A percentile compares a stretch with the other conserved stretches of the same genome.
These are phyloP conservation scores for Carcinoscorpius rotundicauda DNA, from an alignment of 1,140 invertebrate genomes.

Conservation along the genomic window DNA sequence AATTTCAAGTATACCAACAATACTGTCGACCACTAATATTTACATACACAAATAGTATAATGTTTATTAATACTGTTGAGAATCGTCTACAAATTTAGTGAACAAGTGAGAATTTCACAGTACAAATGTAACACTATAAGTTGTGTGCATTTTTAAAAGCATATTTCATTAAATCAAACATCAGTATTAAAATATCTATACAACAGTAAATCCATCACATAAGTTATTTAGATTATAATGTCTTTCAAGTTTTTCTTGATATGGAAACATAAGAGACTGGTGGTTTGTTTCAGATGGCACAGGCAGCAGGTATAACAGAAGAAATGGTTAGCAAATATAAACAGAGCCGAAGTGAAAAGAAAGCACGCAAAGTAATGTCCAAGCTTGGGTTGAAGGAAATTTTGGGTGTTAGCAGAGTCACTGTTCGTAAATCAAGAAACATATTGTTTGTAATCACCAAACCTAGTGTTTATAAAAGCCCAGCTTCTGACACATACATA, in stretches of 20 bases:
- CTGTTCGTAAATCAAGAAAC: conserved; percentile 98
- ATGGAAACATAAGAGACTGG: too few species aligned
- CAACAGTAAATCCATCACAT: background rate
- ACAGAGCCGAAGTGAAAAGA: conserved; percentile 97
- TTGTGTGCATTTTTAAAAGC: too few species aligned
- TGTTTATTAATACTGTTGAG: too few species aligned
- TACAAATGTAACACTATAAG: too few species aligned
- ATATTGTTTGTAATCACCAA: conserved; percentile 99
- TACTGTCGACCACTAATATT: too few species aligned
- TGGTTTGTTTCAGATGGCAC: conserved; percentile 35
- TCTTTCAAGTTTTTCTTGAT: too few species aligned
- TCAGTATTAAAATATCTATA: background rate
- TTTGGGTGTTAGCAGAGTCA: conserved; percentile 89
- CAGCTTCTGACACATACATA: conserved; percentile 99
- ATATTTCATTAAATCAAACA: too few species aligned
- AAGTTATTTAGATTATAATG: too few species aligned
- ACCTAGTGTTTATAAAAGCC: conserved; percentile 98
- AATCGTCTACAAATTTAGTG: too few species aligned
- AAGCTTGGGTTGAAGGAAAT: conserved; percentile 94
- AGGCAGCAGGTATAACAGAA: conserved; percentile 54
- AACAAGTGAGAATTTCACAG: too few species aligned
- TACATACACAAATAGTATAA: too few species aligned
- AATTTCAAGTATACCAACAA: too few species aligned
- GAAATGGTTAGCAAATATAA: conserved; percentile 89
- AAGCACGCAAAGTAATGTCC: conserved; percentile 97